Evolutionary conservation across 2,888 invertebrate genomes (phyloP), one percentile per base, ranked within the genome.

Genomic region (Spodoptera exigua): DNA sequence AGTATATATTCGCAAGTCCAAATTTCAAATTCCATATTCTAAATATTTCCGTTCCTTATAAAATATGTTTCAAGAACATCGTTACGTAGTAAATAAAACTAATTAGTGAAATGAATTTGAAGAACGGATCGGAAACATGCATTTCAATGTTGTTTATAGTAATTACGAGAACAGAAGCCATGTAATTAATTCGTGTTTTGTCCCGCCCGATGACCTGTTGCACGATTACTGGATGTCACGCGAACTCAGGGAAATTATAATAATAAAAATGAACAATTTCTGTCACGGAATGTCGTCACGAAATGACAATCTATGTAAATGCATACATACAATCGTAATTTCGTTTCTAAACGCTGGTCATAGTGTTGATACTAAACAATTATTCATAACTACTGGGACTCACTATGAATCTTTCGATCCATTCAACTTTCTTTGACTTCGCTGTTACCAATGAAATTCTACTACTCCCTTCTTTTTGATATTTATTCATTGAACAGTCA

Each of bases 171-270:
- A 65, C 59, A 63, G 48, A 52, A 51, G 41, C n/a, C 27, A 13
- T 51, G 45, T 68, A 71, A 66, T 75, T 54, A 62, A 70, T 68
- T 70, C 47, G 36, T 55, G 57, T 55, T 61, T 52, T 59, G 60
- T 65, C 55, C 65, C 62, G 61, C 75, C 70, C 62, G 44, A 46
- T 81, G 76, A 83, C 82, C 83, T 83, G 83, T 83, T 82, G 81
- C 78, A 73, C 65, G 72, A 64, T 69, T 21, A 53, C 2, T 43
- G 37, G 40, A 32, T 34, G 78, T 79, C 83, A 86, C 84, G 83
- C 80, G 47, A 80, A 55, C 54, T 63, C 51, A 46, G 43, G 55
- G 56, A 58, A 69, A 74, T 70, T 64, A 64, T 66, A 66, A 69
- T 61, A 75, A 70, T 71, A 66, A 69, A 62, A 75, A 70, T 71